phyloP scores from a whole-genome alignment of 2,797 vertebrate genomes.

The Gallirallus australis region DNA sequence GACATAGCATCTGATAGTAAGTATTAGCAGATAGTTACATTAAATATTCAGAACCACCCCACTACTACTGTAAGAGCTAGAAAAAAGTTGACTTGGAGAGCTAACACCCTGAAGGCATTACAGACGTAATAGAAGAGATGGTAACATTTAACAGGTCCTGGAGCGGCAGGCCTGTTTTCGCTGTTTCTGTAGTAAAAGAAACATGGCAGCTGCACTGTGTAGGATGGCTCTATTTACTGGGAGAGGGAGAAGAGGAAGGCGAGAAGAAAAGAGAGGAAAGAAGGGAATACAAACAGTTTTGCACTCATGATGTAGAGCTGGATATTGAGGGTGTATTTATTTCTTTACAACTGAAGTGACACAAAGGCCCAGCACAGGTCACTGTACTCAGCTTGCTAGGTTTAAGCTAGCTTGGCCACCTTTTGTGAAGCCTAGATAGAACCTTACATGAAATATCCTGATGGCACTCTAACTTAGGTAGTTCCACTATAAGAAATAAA shows the following conservation, averaged over 20 bases:
- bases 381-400: neutral
- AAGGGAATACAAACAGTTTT: neutral
- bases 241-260: neutral
- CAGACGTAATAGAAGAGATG: neutral
- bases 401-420: neutral
- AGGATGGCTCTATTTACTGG: neutral
- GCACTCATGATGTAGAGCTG: neutral
- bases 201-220: neutral
- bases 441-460: neutral
- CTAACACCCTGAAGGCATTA: neutral
- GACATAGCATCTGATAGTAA: neutral
- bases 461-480: neutral
- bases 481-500: neutral
- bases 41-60: neutral
- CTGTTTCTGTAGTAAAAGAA: neutral
- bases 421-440: neutral
- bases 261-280: neutral
- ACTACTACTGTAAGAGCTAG: neutral
- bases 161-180: accelerated
- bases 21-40: neutral
- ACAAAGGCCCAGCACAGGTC: neutral
- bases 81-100: neutral
- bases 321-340: neutral
- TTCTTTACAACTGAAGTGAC: neutral
- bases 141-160: neutral